Base-by-base conservation (phyloP, 2,113 vertebrate species). In the Siniperca knerii region DNA sequence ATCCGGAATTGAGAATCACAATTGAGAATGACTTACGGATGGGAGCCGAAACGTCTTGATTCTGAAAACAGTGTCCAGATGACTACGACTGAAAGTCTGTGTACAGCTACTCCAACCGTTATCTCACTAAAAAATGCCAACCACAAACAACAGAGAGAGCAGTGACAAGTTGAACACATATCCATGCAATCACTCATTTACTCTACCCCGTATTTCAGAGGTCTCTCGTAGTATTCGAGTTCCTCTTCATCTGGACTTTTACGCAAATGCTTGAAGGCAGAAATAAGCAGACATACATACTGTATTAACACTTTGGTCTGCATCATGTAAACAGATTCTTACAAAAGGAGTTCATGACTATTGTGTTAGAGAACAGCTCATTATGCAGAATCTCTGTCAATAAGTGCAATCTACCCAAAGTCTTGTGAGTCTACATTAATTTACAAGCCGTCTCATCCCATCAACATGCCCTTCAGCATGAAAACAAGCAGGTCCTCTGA, bases 201-300 rank as follows among this genome's bases (percentile, higher is more conserved):
- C 92, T 92, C 72, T 94, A 95, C 93, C 94, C 87, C 75, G 13
- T 80, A 73, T 6, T 58, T 88, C 74, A 87, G 48, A 72, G 90
- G 91, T 46, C 46, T 88, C 65, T 92, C 83, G 66, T 89, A 92
- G 88, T 88, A 91, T 73, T 92, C 86, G 6, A 68, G 85, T 16
- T 91, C 85, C 35, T 93, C 94, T 84, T 94, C 93, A 16, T 90
- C 91, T 10, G 68, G 72, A 78, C 35, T 71, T 76, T 64, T 75
- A 70, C 2, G 25, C 69, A 83, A 60, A 55, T 62, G 73, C 90
- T 94, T 92, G n/a, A 89, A 83, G 68, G 73, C 71, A 90, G 73
- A 92, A 79, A 92, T 72, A 72, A 76, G 52, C 69, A 88, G 20
- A 87, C 20, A 81, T 8, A 62, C 48, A 64, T 6, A 50, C n/a